phyloP scores from a whole-genome alignment of 1,140 invertebrate genomes.

The Phymastichus coffea region DNA sequence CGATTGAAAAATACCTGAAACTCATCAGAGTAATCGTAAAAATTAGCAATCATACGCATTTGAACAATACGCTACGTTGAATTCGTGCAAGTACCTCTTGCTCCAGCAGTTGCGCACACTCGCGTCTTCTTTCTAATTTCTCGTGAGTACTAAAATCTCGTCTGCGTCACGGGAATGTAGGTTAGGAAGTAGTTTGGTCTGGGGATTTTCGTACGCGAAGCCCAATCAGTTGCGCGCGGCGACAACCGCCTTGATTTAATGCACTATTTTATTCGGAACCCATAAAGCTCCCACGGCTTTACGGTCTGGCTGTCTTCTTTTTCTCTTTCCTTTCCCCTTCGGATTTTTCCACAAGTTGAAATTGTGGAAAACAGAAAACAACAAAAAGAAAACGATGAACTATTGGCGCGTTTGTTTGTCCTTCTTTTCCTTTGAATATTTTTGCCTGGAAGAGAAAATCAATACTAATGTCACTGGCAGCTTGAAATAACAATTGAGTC shows the following conservation, averaged over 20 bases:
- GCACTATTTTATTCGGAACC: constrained; percentile 13
- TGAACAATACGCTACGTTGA: no score
- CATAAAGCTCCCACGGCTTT: constrained; percentile 2
- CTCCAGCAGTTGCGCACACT: no score
- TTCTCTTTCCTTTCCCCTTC: background rate
- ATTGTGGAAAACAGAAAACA: no score
- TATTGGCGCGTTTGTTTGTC: constrained; percentile 9
- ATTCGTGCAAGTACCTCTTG: no score
- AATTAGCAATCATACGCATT: no score
- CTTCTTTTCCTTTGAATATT: constrained; percentile 11
- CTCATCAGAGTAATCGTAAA: no score
- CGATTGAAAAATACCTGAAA: no score
- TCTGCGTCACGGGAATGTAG: background rate
- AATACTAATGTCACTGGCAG: constrained; percentile 1
- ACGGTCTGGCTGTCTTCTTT: background rate
- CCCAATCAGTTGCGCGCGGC: background rate
- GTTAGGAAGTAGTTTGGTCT: constrained; percentile 3
- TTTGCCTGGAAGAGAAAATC: constrained; percentile 9
- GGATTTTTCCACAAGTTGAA: constrained; percentile 1
- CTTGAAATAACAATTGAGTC: no score
- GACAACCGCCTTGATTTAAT: constrained; percentile 14
- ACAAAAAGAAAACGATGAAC: constrained; percentile 1
- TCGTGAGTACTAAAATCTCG: no score
- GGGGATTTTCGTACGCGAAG: background rate
- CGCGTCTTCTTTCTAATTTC: no score